These are phyloP conservation scores for Ormyrus pomaceus DNA, from an alignment of 2,888 invertebrate genomes.

Conservation along the genomic window DNA sequence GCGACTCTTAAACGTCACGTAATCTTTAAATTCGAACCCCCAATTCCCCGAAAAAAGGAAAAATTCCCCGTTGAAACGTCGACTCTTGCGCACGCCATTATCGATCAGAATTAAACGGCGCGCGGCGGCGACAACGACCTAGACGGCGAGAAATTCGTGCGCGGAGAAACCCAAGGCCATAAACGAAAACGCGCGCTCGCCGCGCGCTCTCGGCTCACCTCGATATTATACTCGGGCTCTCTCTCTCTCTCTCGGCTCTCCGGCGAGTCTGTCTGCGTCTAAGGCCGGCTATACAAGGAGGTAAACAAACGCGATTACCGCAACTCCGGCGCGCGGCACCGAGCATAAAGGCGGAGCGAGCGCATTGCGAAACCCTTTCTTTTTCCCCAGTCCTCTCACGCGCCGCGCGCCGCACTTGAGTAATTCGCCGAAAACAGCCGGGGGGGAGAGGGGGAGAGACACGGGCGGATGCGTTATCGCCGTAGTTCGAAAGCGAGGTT, in stretches of 20 bases:
- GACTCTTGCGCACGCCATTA: neutral
- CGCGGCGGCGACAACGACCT: constrained; percentile 20
- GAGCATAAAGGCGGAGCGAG: too few relatives aligned
- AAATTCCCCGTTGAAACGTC: too few relatives aligned
- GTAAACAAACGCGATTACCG: constrained; percentile 49
- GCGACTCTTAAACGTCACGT: too few relatives aligned
- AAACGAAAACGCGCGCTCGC: constrained; percentile 59
- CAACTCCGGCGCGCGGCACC: neutral
- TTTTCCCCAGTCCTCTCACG: constrained; percentile 35
- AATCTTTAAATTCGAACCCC: too few relatives aligned
- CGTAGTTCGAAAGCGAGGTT: neutral
- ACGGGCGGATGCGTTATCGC: neutral
- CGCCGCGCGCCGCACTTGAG: constrained; percentile 24
- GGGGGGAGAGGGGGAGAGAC: too few relatives aligned
- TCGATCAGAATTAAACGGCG: constrained; percentile 9
- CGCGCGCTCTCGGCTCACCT: constrained; percentile 4
- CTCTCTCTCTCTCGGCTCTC: neutral
- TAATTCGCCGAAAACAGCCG: constrained; percentile 11
- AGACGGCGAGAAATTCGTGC: constrained; percentile 59
- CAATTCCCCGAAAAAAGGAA: too few relatives aligned
- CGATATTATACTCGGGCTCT: constrained; percentile 1
- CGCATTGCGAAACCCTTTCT: constrained; percentile 35
- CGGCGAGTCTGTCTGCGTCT: constrained; percentile 5
- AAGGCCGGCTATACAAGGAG: constrained; percentile 43
- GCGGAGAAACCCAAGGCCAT: constrained; percentile 61